Conservation (phyloP, 2,888 invertebrate genomes). For the Calameuta pallipes region DNA sequence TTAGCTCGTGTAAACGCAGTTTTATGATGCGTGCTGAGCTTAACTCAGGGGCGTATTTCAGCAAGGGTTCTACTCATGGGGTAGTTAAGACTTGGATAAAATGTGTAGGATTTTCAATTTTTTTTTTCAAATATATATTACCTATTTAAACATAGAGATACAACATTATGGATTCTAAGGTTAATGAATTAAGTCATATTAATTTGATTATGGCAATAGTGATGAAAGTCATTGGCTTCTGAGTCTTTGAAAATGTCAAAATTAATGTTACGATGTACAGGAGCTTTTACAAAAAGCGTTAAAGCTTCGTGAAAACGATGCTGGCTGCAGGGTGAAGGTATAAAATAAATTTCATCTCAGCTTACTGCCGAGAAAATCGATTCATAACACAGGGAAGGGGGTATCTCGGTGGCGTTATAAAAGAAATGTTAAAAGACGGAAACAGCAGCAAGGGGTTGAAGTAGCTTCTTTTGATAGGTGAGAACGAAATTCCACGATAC, state of each 20-base stretch:
- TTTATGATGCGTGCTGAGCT: slow-evolving; percentile 44
- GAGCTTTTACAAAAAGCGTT: neutral
- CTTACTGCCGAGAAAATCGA: neutral
- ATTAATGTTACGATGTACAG: neutral
- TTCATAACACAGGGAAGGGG: neutral
- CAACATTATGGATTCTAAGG: neutral
- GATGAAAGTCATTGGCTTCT: neutral
- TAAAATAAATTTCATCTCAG: neutral
- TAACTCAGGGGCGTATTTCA: slow-evolving; percentile 11
- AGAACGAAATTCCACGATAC: neutral
- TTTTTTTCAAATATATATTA: neutral
- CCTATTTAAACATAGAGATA: neutral
- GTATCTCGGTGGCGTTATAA: neutral
- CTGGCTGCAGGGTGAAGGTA: neutral
- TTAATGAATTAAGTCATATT: too few relatives aligned
- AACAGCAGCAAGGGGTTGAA: neutral
- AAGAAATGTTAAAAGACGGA: neutral
- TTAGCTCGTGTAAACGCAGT: slow-evolving; percentile 47
- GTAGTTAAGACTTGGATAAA: neutral
- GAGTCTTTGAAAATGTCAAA: neutral
- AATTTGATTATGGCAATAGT: too few relatives aligned
- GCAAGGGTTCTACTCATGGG: neutral
- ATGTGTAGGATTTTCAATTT: neutral
- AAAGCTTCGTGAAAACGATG: neutral
- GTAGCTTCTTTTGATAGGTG: neutral